Evolutionary conservation across 1,140 invertebrate genomes (phyloP).

Genomic region (Drosophila neocordata): DNA sequence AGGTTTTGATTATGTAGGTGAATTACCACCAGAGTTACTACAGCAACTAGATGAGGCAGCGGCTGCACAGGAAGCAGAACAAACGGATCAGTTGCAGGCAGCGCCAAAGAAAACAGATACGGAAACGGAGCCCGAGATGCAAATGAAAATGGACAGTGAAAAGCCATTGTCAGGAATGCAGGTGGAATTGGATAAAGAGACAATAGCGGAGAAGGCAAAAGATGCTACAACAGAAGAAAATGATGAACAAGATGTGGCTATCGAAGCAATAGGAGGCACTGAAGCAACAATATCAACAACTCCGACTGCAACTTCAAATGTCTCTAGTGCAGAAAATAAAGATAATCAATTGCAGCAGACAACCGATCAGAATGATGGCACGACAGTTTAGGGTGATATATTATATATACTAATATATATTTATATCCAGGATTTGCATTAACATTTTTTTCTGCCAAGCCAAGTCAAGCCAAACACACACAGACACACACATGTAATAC

Average conservation of each 20-base stretch:
- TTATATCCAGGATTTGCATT: constrained; percentile 50
- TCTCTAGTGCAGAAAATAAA: not conserved
- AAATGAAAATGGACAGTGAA: not conserved
- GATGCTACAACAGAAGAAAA: not conserved
- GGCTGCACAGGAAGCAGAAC: not conserved
- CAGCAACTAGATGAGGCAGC: constrained; percentile 60
- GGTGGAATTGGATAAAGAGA: not conserved
- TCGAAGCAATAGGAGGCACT: not conserved
- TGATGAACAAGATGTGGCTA: not conserved
- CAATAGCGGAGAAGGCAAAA: not conserved
- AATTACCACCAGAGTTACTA: constrained; percentile 63
- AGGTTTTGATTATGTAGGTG: constrained; percentile 56
- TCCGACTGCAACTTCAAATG: constrained; percentile 9
- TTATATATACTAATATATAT: not conserved
- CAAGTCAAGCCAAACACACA: constrained; percentile 36
- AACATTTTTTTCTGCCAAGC: constrained; percentile 49
- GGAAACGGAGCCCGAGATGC: not conserved
- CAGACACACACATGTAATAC: constrained; percentile 46
- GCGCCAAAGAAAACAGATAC: not conserved
- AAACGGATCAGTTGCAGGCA: not conserved
- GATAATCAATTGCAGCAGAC: not conserved
- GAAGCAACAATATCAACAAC: not conserved
- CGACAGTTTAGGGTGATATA: not conserved
- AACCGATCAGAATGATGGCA: not conserved
- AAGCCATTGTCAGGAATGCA: not conserved